Conservation (phyloP, 2,888 invertebrate genomes). For the Drosophila mayaguana region DNA sequence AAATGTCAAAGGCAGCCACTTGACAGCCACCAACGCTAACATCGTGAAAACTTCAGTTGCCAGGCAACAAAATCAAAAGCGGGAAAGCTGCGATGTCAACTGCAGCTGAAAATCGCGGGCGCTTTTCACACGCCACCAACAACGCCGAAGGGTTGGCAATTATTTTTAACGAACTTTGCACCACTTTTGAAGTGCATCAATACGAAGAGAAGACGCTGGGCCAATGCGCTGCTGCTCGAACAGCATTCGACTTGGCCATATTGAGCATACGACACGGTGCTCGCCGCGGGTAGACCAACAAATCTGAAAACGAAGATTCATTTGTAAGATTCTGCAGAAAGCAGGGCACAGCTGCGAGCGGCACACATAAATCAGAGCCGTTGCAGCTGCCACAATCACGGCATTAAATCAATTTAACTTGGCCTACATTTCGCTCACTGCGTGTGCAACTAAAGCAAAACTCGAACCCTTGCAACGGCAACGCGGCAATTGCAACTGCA, state of each 20-base stretch:
- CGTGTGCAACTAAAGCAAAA: conserved; percentile 27
- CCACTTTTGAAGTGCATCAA: conserved; percentile 6
- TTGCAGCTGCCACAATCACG: conserved; percentile 66
- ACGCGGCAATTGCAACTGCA: conserved; percentile 44
- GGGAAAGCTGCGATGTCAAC: conserved; percentile 21
- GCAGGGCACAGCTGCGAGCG: conserved; percentile 52
- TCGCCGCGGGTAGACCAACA: conserved; percentile 21
- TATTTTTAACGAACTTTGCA: conserved; percentile 73
- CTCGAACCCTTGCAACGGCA: conserved; percentile 12
- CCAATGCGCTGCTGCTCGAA: conserved; percentile 61
- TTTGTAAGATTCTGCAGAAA: conserved; percentile 17
- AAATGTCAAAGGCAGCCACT: conserved; percentile 62
- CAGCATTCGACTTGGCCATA: conserved; percentile 6
- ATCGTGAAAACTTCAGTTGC: conserved; percentile 7
- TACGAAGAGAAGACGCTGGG: conserved; percentile 47
- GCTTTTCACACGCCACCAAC: conserved; percentile 48
- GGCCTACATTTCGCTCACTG: conserved; percentile 75
- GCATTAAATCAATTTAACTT: conserved; percentile 83
- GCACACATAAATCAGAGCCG: conserved; percentile 59
- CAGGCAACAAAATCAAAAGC: conserved; percentile 3
- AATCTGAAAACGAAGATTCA: conserved; percentile 45
- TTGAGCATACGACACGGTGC: conserved; percentile 60
- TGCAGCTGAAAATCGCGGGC: conserved; percentile 39
- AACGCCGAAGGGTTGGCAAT: conserved; percentile 60
- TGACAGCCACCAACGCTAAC: conserved; percentile 24